A percentile compares a stretch with the other conserved stretches of the same genome.
These are phyloP conservation scores for Poeciliopsis paucimaculata DNA, from an alignment of 2,797 vertebrate genomes.

Conservation along the genomic window DNA sequence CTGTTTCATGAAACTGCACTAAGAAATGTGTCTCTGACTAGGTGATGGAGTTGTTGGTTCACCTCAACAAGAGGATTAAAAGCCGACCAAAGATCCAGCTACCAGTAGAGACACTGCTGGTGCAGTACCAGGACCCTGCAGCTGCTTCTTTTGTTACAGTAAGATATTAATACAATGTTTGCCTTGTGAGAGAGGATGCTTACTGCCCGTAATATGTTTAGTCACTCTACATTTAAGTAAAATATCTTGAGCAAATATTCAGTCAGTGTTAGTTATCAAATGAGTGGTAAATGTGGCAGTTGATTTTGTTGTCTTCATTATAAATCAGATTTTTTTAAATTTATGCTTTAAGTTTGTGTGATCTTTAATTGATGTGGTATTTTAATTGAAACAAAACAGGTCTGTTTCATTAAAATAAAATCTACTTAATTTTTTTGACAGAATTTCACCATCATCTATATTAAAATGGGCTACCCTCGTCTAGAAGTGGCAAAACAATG, in stretches of 20 bases:
- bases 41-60: conserved; percentile 99
- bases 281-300: neutral
- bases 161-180: conserved; percentile 34
- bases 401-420: neutral
- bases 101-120: conserved; percentile 96
- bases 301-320: conserved; percentile 3
- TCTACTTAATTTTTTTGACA: conserved; percentile 53
- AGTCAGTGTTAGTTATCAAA: neutral
- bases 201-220: neutral
- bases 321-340: neutral
- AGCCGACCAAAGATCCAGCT: conserved; percentile 96
- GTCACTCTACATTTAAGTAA: neutral
- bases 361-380: neutral
- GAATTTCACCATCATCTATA: conserved; percentile 99
- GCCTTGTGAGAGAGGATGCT: neutral
- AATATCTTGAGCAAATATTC: neutral
- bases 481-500: conserved; percentile 95
- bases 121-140: conserved; percentile 97
- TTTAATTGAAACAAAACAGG: neutral
- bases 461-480: conserved; percentile 98
- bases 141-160: conserved; percentile 98
- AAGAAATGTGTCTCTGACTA: conserved; percentile 50
- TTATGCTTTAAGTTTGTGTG: fast-evolving
- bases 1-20: conserved; percentile 1
- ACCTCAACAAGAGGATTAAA: conserved; percentile 98